These are phyloP conservation scores for Oceanodroma leucorhoa DNA, from an alignment of 2,797 vertebrate species.

Conservation along the genomic window DNA sequence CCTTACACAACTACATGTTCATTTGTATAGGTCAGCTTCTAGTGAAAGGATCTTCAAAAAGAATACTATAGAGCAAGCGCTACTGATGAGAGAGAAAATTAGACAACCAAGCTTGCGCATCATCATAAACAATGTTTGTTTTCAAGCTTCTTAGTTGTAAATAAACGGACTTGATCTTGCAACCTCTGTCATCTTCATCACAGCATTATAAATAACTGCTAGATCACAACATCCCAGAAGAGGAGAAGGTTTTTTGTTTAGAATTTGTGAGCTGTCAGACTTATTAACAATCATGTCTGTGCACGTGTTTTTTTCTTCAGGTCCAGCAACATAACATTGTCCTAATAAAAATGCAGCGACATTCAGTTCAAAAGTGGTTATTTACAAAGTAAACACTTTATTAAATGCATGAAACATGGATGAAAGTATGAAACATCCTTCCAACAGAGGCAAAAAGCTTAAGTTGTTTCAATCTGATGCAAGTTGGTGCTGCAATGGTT, in stretches of 20 bases:
- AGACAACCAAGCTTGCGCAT: not conserved
- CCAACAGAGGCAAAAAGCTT: not conserved
- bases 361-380: not conserved
- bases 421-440: not conserved
- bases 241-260: not conserved
- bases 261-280: not conserved
- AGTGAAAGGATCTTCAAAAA: not conserved
- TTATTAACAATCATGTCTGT: not conserved
- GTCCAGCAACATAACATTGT: not conserved
- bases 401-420: not conserved
- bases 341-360: not conserved
- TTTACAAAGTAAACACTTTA: not conserved
- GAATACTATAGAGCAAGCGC: not conserved
- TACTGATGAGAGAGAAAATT: not conserved
- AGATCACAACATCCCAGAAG: not conserved
- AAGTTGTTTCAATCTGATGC: not conserved
- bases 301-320: accelerated
- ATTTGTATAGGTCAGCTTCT: not conserved
- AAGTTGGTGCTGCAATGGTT: not conserved
- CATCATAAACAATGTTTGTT: not conserved
- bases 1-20: not conserved
- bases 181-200: slow-evolving; percentile 14
- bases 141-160: slow-evolving; percentile 14
- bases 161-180: not conserved
- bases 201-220: not conserved